These are phyloP conservation scores for Strix occidentalis DNA, from an alignment of 2,797 vertebrate species.

Conservation along the genomic window DNA sequence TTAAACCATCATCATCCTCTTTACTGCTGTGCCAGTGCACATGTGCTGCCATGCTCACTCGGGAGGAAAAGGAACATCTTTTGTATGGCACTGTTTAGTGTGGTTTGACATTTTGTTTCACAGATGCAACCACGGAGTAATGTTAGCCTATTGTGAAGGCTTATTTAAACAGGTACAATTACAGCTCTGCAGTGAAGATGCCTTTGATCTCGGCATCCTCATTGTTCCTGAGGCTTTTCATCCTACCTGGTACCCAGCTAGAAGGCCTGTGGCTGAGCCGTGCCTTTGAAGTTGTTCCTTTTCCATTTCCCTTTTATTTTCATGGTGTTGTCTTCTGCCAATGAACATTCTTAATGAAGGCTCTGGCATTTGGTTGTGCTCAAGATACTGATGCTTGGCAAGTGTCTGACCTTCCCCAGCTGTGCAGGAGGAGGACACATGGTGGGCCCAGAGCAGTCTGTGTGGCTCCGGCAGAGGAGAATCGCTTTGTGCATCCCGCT, in stretches of 20 bases:
- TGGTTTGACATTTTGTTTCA: neutral
- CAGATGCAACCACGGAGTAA: neutral
- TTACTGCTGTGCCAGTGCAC: neutral
- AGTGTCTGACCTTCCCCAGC: neutral
- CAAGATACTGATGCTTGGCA: neutral
- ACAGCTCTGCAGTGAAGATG: neutral
- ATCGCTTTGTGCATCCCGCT: neutral
- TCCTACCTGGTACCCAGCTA: neutral
- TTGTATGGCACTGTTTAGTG: neutral
- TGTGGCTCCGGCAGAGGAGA: neutral
- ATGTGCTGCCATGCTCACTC: neutral
- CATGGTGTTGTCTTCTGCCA: neutral
- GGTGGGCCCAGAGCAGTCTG: neutral
- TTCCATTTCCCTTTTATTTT: neutral
- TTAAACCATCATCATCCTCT: neutral
- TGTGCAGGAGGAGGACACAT: neutral
- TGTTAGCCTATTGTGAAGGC: neutral
- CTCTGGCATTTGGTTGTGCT: neutral
- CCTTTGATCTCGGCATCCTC: constrained; percentile 35
- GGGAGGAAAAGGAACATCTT: neutral
- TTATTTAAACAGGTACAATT: neutral
- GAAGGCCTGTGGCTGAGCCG: neutral
- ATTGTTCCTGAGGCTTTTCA: constrained; percentile 37
- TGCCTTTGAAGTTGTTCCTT: constrained; percentile 20
- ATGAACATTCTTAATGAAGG: neutral